Conservation (phyloP, 2,113 vertebrate species). For the Heterocephalus glaber region DNA sequence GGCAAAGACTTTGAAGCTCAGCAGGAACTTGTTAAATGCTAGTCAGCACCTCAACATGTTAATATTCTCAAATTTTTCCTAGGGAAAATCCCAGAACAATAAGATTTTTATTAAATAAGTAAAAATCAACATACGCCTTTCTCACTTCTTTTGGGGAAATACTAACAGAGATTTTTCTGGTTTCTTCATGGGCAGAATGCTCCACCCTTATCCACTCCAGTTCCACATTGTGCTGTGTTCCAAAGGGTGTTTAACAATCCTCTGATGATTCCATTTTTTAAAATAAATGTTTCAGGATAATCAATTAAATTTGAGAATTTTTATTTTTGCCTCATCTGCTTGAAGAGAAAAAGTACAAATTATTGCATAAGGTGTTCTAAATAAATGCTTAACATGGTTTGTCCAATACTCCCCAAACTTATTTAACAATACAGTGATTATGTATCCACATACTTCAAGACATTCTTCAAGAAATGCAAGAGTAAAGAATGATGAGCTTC, state of each 20-base stretch:
- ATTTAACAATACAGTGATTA: not conserved
- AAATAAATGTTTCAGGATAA: not conserved
- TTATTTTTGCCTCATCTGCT: not conserved
- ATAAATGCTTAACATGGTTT: not conserved
- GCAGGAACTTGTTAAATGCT: not conserved
- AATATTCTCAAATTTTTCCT: not conserved
- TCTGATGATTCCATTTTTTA: not conserved
- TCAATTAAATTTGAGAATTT: not conserved
- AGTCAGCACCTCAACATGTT: not conserved
- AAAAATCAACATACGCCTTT: not conserved
- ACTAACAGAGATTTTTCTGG: not conserved
- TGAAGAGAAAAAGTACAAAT: not conserved
- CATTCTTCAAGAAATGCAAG: not conserved
- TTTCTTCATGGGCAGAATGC: not conserved
- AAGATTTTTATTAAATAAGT: not conserved
- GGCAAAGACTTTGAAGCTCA: not conserved
- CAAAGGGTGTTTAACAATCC: not conserved
- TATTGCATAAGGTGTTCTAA: not conserved
- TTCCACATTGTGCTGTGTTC: not conserved
- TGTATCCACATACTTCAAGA: not conserved
- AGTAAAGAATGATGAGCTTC: not conserved
- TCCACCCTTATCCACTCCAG: not conserved
- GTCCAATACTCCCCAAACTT: not conserved
- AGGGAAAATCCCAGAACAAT: not conserved
- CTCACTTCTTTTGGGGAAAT: not conserved